phyloP scores from a whole-genome alignment of 2,113 vertebrate genomes.

The Mormoops blainvillei region DNA sequence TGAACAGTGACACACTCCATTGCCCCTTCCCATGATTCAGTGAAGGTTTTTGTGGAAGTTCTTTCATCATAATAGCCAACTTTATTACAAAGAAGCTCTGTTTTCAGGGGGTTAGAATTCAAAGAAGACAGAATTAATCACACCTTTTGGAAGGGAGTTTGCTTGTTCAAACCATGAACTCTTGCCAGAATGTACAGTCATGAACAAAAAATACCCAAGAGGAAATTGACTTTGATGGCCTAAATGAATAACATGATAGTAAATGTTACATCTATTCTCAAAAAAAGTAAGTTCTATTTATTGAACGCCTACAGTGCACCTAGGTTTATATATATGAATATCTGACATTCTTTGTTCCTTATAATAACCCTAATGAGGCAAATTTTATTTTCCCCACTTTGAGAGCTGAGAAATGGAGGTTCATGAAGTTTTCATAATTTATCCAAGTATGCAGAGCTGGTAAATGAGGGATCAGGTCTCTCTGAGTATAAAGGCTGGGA shows the following conservation, averaged over 20 bases:
- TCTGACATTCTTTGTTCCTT: not conserved
- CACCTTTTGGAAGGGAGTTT: not conserved
- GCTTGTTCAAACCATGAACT: not conserved
- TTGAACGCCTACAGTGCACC: not conserved
- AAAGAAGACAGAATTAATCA: not conserved
- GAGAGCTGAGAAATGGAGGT: not conserved
- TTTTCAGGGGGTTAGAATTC: constrained; percentile 15
- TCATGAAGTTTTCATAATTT: not conserved
- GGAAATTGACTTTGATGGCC: not conserved
- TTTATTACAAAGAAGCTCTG: not conserved
- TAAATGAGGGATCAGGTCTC: not conserved
- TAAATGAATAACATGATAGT: not conserved
- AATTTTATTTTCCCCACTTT: not conserved
- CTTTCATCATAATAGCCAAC: not conserved
- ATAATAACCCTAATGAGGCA: not conserved
- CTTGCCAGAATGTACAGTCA: not conserved
- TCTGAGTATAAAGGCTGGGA: not conserved
- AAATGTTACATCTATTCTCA: not conserved
- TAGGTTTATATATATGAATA: not conserved
- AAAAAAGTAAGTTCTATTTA: not conserved
- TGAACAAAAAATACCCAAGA: not conserved
- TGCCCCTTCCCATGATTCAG: not conserved
- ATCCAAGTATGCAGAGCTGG: not conserved
- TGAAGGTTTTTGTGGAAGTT: not conserved
- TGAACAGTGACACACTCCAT: not conserved